These are phyloP conservation scores for Hydropsyche tenuis DNA, from an alignment of 1,140 invertebrate species.

Conservation along the genomic window DNA sequence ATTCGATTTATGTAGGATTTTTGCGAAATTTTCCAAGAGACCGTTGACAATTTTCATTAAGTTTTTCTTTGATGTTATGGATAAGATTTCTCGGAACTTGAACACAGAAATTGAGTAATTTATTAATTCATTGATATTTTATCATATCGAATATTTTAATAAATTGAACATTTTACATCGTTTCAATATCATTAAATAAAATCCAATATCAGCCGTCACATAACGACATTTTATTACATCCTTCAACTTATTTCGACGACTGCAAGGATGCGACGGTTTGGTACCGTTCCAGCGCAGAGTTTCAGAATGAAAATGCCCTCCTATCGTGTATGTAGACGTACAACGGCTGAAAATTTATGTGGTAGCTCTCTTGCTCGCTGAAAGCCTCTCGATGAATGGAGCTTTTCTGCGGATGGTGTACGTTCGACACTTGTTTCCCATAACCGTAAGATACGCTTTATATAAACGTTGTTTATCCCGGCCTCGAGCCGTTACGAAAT, in stretches of 20 bases:
- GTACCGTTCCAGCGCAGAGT: conserved; percentile 4
- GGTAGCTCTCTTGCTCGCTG: conserved; percentile 14
- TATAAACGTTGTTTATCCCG: conserved; percentile 25
- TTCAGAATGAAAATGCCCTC: background rate
- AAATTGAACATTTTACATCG: too few species aligned
- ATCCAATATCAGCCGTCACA: background rate
- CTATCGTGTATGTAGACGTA: too few species aligned
- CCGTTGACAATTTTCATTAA: too few species aligned
- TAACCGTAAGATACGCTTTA: conserved; percentile 20
- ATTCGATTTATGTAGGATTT: too few species aligned
- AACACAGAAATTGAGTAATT: too few species aligned
- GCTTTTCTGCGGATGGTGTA: conserved; percentile 7
- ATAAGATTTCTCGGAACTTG: too few species aligned
- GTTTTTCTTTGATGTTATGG: too few species aligned
- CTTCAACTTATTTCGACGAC: conserved; percentile 5
- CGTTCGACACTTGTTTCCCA: conserved; percentile 27
- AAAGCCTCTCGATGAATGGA: conserved; percentile 25
- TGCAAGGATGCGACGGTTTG: background rate
- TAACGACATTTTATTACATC: background rate
- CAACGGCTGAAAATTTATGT: conserved; percentile 7
- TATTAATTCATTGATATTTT: too few species aligned
- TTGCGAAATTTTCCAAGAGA: too few species aligned
- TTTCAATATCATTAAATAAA: too few species aligned
- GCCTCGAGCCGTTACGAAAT: too few species aligned
- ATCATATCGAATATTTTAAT: too few species aligned